These are phyloP conservation scores for Meloidogyne floridensis DNA, from an alignment of 1,140 invertebrate species.

Conservation along the genomic window DNA sequence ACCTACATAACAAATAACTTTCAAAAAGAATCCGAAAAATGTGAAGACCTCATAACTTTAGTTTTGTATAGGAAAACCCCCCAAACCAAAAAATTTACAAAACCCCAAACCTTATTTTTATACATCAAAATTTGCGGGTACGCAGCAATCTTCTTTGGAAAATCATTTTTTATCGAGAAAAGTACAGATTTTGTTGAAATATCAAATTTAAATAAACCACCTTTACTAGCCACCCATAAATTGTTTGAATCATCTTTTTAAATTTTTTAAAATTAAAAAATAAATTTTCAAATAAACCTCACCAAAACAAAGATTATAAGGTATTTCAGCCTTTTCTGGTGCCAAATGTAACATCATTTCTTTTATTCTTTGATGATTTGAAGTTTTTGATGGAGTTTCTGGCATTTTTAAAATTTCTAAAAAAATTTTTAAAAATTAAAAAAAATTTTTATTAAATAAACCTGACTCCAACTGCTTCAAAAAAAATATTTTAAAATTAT, in stretches of 20 bases:
- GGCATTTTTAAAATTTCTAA: slow-evolving; percentile 40
- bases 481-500: no score
- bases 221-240: slow-evolving; percentile 63
- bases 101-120: slow-evolving; percentile 50
- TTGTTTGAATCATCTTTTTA: slow-evolving; percentile 39
- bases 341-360: slow-evolving; percentile 60
- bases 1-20: not conserved
- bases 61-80: no score
- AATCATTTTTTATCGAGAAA: slow-evolving; percentile 58
- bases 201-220: slow-evolving; percentile 60
- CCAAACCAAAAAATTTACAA: no score
- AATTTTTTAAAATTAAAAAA: not conserved
- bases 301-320: slow-evolving; percentile 55
- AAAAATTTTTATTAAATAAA: not conserved
- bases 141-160: slow-evolving; percentile 63
- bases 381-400: slow-evolving; percentile 58
- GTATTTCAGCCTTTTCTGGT: slow-evolving; percentile 57
- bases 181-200: slow-evolving; percentile 36
- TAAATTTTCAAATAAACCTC: not conserved
- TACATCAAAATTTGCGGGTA: slow-evolving; percentile 57
- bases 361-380: slow-evolving; percentile 60
- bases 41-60: no score
- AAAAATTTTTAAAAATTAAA: not conserved
- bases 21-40: no score
- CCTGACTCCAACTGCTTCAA: no score